A percentile compares a stretch with the other conserved stretches of the same genome.
phyloP scores from a whole-genome alignment of 2,797 vertebrate species.

The Rachycentron canadum region DNA sequence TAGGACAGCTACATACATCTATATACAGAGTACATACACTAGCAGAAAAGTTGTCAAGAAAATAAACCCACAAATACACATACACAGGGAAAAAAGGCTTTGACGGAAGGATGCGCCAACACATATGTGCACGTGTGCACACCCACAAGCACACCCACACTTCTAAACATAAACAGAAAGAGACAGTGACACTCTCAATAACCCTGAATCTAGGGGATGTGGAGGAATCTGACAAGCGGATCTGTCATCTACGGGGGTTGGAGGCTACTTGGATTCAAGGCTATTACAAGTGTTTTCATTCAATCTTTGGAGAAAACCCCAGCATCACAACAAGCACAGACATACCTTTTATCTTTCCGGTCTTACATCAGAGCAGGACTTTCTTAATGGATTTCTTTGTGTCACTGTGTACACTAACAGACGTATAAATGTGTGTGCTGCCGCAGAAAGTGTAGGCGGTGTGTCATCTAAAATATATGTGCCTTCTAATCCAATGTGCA shows the following conservation, averaged over 20 bases:
- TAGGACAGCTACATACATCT: conserved; percentile 43
- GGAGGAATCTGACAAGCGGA: conserved; percentile 56
- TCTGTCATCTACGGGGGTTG: conserved; percentile 36
- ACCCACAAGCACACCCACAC: conserved; percentile 9
- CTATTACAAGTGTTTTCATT: conserved; percentile 57
- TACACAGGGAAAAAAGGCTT: not conserved
- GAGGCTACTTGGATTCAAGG: conserved; percentile 37
- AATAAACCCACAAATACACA: conserved; percentile 29
- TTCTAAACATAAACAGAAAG: conserved; percentile 54
- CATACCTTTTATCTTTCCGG: conserved; percentile 28
- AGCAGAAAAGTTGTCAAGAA: conserved; percentile 11
- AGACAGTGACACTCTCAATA: conserved; percentile 72
- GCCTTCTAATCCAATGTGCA: conserved; percentile 25
- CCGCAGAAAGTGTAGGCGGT: not conserved
- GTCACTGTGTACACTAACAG: not conserved
- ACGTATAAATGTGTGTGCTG: not conserved
- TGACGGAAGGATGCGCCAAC: not conserved
- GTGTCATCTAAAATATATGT: not conserved
- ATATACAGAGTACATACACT: conserved; percentile 21
- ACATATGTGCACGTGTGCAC: not conserved
- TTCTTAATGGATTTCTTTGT: conserved; percentile 22
- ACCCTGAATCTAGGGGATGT: conserved; percentile 43
- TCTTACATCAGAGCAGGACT: conserved; percentile 31
- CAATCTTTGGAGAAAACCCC: conserved; percentile 43
- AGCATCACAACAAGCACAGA: conserved; percentile 28